Evolutionary conservation across 2,113 vertebrate genomes (phyloP), one percentile per base, ranked within the genome.

Genomic region (Todiramphus chloris): DNA sequence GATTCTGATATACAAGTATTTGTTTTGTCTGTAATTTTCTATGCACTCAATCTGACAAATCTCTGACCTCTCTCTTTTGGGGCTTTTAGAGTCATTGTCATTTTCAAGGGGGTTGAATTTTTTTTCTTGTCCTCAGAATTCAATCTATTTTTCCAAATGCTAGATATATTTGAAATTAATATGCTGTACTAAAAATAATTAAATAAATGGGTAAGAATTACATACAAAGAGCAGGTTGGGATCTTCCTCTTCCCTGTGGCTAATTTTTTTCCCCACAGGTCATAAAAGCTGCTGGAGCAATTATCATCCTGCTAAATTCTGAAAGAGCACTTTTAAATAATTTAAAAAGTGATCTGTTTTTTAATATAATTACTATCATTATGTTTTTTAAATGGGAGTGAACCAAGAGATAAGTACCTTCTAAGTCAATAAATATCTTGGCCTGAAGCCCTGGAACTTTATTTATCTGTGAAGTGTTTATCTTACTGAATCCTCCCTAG

Each of bases 321-420:
- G 74, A 86, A 97, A 95, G 48, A 97, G 37, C 51, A 80, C 83
- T 96, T 97, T 96, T 93, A 97, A 97, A 97, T 97, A 96, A 97
- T 96, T 98, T 91, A 59, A 96, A 91, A 94, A 88, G 58, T 48
- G 41, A 94, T 87, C 87, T 56, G 43, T 93, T 97, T 97, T 95
- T 80, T 44, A 93, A 91, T 80, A 63, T 96, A 97, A 98, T 97
- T 97, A 76, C 94, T 89, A 94, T 93, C 68, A 94, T 95, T 96
- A 80, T 83, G 93, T 94, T 95, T 96, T 97, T 96, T 95, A 96
- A 89, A 92, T 86, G 75, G 83, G 67, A 97, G 50, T 64, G 73
- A 96, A 96, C 87, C 84, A 86, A 96, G 50, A 93, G 87, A 96
- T 87, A 96, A 97, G 96, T 97, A 94, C 53, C 82, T 69, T 96